Evolutionary conservation across 2,888 invertebrate genomes (phyloP), one percentile per base, ranked within the genome.

Genomic region (Agrochola lychnidis): DNA sequence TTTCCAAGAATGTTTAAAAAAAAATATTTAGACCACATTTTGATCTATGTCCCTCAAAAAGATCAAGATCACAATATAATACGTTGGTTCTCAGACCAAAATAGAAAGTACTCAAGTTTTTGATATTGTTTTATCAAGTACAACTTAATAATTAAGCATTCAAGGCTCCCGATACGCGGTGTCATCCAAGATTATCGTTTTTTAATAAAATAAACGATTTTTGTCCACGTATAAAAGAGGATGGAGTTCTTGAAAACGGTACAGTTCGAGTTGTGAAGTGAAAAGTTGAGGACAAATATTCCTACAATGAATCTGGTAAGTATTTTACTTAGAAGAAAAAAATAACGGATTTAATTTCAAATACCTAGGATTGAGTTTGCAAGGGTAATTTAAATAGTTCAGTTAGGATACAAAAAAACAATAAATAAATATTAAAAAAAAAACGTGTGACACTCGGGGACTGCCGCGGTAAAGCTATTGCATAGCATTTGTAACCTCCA

Each of bases 241-340:
- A 63, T 71, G 76, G 81, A 77, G 67, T 81, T 83, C 71, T 72
- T 75, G 76, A 79, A 81, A 82, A 81, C 71, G 83, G 83, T 85
- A 93, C 95, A 95, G 94, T 95, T 81, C 82, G 78, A 78, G 77
- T 89, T 81, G 74, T 81, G 86, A 75, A 72, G 86, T 83, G 81
- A 74, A 83, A 83, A 82, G 80, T 48, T 76, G 67, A 78, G 74
- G 79, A 81, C 51, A 73, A 76, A 79, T 56, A 70, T 61, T 61
- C 42, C 6, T 83, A 90, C 87, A 74, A 94, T 94, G 95, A 92
- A 93, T 79, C 87, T 92, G 91, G 94, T 94, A 87, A 89, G 94
- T 87, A 48, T 2, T 40, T n/a, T 6, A 7, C 2, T 7, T 5
- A 14, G 1, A 25, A 16, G 2, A n/a, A 14, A n/a, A 53, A 22